Conservation (phyloP, 1,140 invertebrate genomes). For the Solen grandis region DNA sequence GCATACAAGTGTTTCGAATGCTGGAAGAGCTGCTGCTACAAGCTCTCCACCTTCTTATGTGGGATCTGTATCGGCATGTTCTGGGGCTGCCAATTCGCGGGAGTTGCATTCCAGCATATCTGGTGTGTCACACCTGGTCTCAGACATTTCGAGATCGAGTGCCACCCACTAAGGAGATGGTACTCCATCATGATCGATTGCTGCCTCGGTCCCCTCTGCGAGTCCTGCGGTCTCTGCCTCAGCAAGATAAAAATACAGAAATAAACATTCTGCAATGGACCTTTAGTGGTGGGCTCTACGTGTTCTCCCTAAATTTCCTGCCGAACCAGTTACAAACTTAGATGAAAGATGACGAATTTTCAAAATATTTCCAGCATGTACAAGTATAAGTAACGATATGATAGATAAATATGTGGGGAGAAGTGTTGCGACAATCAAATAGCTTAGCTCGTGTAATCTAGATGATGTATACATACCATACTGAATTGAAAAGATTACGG, state of each 20-base stretch:
- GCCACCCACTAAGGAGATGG: too few relatives aligned
- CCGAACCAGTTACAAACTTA: too few relatives aligned
- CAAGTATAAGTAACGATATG: too few relatives aligned
- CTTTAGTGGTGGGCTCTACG: background rate
- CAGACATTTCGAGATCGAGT: too few relatives aligned
- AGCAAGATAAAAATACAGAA: background rate
- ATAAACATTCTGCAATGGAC: background rate
- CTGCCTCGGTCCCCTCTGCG: slow-evolving; percentile 65
- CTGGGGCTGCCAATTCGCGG: slow-evolving; percentile 87
- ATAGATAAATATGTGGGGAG: too few relatives aligned
- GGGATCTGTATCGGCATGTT: slow-evolving; percentile 86
- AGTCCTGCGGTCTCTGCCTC: background rate
- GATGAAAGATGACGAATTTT: too few relatives aligned
- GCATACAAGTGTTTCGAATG: slow-evolving; percentile 86
- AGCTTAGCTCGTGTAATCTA: too few relatives aligned
- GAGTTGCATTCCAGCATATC: slow-evolving; percentile 84
- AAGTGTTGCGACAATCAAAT: too few relatives aligned
- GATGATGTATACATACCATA: too few relatives aligned
- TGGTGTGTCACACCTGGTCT: slow-evolving; percentile 78
- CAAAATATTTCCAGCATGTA: too few relatives aligned
- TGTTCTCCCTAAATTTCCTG: background rate
- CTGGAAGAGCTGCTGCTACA: slow-evolving; percentile 87
- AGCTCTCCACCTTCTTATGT: slow-evolving; percentile 85
- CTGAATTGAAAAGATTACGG: too few relatives aligned
- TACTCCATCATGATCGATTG: slow-evolving; percentile 84